Percentiles rank a stretch among this genome's conserved stretches.
phyloP scores from a whole-genome alignment of 2,113 vertebrate species.

The Lepisosteus oculatus region DNA sequence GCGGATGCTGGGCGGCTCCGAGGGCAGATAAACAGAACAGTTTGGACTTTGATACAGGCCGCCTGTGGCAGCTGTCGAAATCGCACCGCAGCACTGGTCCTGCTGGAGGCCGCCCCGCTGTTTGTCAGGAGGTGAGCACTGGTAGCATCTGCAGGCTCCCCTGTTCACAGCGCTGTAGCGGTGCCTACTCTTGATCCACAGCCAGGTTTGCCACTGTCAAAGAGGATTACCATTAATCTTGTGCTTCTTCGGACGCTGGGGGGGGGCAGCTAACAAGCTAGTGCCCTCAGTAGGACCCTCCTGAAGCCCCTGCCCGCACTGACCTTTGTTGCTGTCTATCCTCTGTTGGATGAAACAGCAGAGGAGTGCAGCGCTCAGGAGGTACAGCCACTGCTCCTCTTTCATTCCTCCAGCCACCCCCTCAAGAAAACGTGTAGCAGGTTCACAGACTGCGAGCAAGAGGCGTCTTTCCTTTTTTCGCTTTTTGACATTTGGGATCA shows the following conservation, averaged over 20 bases:
- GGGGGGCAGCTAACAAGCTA: conserved; percentile 17
- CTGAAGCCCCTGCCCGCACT: not conserved
- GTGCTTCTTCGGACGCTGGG: not conserved
- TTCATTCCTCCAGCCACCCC: not conserved
- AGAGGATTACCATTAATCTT: conserved; percentile 33
- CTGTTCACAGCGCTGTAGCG: conserved; percentile 10
- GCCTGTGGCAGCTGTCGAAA: no score
- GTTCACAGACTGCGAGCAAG: no score
- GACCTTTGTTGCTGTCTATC: not conserved
- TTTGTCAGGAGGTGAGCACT: not conserved
- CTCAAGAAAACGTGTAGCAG: no score
- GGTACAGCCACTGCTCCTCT: not conserved
- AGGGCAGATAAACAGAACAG: no score
- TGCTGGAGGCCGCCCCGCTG: no score
- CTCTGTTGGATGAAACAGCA: conserved; percentile 3
- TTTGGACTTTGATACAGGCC: no score
- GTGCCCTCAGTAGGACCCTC: not conserved
- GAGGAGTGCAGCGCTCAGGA: not conserved
- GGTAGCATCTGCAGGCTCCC: not conserved
- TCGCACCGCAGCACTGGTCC: no score
- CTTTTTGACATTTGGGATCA: no score
- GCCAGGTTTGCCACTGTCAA: conserved; percentile 29
- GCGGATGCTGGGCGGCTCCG: no score
- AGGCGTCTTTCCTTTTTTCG: no score
- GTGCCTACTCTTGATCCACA: conserved; percentile 26